Evolutionary conservation across 2,113 vertebrate genomes (phyloP).

Genomic region (Enhydra lutris): DNA sequence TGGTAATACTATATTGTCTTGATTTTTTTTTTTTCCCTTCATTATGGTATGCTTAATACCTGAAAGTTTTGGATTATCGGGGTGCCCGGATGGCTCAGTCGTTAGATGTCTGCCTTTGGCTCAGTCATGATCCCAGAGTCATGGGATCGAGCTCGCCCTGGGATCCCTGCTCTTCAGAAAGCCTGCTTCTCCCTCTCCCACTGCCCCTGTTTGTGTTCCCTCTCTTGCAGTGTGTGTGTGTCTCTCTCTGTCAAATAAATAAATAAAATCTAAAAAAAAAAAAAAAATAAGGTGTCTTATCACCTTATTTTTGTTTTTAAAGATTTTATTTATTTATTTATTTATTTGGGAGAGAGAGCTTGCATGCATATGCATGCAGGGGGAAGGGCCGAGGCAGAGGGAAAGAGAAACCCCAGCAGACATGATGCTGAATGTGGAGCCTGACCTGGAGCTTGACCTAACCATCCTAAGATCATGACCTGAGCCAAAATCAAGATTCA

Average conservation of each 20-base stretch:
- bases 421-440: not conserved
- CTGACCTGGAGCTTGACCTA: not conserved
- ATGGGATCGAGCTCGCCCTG: too few species aligned
- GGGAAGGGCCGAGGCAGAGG: not conserved
- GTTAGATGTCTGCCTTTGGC: too few species aligned
- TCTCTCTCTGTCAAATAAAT: too few species aligned
- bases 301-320: not conserved
- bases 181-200: too few species aligned
- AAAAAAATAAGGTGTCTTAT: not conserved
- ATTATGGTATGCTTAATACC: not conserved
- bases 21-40: not conserved
- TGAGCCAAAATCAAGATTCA: not conserved
- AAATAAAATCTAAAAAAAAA: too few species aligned
- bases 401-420: not conserved
- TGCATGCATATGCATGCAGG: not conserved
- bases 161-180: too few species aligned
- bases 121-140: too few species aligned
- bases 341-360: not conserved
- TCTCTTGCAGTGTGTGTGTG: too few species aligned
- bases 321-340: not conserved
- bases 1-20: not conserved
- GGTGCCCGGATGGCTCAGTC: too few species aligned
- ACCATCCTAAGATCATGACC: not conserved
- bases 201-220: too few species aligned
- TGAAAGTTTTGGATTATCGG: not conserved